These are phyloP conservation scores for Galbula dea DNA, from an alignment of 2,113 vertebrate species.

Conservation along the genomic window DNA sequence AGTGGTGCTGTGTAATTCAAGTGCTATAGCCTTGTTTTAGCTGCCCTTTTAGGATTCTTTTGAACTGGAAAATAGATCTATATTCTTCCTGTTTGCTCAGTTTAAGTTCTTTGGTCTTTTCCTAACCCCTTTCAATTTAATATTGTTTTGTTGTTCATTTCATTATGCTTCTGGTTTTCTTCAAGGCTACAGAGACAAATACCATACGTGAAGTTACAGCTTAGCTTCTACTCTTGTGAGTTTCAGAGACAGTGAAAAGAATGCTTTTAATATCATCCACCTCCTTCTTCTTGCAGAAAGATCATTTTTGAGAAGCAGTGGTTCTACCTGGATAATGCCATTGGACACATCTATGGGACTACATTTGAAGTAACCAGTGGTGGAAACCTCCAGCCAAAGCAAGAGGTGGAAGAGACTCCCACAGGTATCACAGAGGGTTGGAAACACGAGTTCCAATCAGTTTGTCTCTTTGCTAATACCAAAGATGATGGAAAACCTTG, in stretches of 20 bases:
- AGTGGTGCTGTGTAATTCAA: background rate
- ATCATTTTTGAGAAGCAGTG: slow-evolving; percentile 96
- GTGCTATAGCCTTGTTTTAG: background rate
- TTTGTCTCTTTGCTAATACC: background rate
- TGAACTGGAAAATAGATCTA: background rate
- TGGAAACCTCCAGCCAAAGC: slow-evolving; percentile 82
- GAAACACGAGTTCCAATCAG: background rate
- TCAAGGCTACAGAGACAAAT: background rate
- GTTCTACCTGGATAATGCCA: slow-evolving; percentile 88
- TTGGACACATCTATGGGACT: slow-evolving; percentile 86
- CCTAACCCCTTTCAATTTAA: background rate
- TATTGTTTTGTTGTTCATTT: background rate
- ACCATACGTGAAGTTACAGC: background rate
- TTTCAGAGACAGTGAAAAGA: background rate
- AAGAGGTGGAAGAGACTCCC: slow-evolving; percentile 67
- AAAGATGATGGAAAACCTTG: background rate
- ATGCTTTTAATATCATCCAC: background rate
- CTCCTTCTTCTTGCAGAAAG: slow-evolving; percentile 78
- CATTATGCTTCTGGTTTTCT: too few species aligned
- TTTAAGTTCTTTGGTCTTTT: background rate
- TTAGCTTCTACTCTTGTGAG: background rate
- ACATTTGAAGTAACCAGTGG: slow-evolving; percentile 87
- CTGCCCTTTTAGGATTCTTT: background rate
- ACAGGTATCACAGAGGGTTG: slow-evolving; percentile 70
- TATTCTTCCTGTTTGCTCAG: fast-evolving